Percentiles rank a stretch among this genome's conserved stretches.
phyloP scores from a whole-genome alignment of 2,888 invertebrate species.

The Drosophila mulleri region DNA sequence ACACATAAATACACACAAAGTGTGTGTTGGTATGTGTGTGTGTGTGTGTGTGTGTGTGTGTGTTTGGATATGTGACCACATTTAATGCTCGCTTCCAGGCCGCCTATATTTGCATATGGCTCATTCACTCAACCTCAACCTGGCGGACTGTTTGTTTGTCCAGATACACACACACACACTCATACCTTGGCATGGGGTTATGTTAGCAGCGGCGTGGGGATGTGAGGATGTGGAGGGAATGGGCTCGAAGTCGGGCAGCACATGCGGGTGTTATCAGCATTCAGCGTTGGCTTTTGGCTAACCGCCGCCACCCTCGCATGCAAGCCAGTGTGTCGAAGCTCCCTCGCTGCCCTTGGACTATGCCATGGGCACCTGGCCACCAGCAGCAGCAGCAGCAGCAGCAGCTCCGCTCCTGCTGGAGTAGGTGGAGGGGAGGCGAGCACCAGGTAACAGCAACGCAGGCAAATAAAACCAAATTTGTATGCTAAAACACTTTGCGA shows the following conservation, averaged over 20 bases:
- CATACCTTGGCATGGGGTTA: neutral
- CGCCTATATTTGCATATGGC: conserved; percentile 78
- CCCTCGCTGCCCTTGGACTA: conserved; percentile 26
- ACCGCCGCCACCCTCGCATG: conserved; percentile 35
- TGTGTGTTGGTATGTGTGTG: conserved; percentile 18
- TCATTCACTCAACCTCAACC: conserved; percentile 72
- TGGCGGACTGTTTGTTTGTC: conserved; percentile 76
- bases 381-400: conserved; percentile 34
- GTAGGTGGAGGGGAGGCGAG: neutral
- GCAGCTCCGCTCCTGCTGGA: neutral
- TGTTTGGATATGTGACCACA: conserved; percentile 41
- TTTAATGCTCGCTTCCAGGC: conserved; percentile 71
- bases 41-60: conserved; percentile 27
- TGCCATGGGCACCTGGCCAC: conserved; percentile 52
- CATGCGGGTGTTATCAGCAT: conserved; percentile 79
- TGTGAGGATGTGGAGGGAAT: neutral
- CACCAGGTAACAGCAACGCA: conserved; percentile 42
- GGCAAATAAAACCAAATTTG: conserved; percentile 78
- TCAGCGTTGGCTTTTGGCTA: conserved; percentile 69
- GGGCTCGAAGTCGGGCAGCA: conserved; percentile 21
- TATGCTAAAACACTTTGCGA: conserved; percentile 79
- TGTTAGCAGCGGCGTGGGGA: neutral
- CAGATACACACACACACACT: conserved; percentile 60
- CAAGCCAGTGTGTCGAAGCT: conserved; percentile 7
- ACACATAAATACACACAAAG: conserved; percentile 2